Conservation (phyloP, 2,113 vertebrate species). For the Dasyornis broadbenti region DNA sequence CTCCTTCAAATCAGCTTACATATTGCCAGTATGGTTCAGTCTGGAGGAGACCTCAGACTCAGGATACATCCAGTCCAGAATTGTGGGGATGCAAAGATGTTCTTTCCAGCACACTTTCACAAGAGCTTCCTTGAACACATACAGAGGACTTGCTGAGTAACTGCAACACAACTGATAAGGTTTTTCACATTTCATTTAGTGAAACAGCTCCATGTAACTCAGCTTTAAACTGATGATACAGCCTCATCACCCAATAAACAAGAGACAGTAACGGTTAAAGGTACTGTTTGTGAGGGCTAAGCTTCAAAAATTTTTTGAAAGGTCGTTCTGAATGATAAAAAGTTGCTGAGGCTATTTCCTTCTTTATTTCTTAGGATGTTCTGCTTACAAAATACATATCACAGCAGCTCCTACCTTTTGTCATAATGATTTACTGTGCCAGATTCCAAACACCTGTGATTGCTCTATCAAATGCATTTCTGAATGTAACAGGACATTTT, state of each 20-base stretch:
- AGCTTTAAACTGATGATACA: background rate
- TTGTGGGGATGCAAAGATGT: background rate
- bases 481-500: background rate
- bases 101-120: background rate
- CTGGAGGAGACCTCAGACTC: background rate
- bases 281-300: background rate
- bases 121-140: background rate
- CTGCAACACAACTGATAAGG: background rate
- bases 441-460: background rate
- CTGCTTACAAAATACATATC: background rate
- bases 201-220: background rate
- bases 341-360: background rate
- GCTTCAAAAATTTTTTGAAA: background rate
- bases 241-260: background rate
- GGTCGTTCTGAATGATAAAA: background rate
- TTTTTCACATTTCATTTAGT: background rate
- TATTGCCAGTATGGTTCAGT: background rate
- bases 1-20: background rate
- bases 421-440: background rate
- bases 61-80: background rate
- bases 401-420: background rate
- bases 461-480: background rate
- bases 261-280: background rate
- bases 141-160: background rate
- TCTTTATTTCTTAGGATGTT: background rate